Evolutionary conservation across 2,113 vertebrate genomes (phyloP).

Genomic region (Microtus pennsylvanicus): DNA sequence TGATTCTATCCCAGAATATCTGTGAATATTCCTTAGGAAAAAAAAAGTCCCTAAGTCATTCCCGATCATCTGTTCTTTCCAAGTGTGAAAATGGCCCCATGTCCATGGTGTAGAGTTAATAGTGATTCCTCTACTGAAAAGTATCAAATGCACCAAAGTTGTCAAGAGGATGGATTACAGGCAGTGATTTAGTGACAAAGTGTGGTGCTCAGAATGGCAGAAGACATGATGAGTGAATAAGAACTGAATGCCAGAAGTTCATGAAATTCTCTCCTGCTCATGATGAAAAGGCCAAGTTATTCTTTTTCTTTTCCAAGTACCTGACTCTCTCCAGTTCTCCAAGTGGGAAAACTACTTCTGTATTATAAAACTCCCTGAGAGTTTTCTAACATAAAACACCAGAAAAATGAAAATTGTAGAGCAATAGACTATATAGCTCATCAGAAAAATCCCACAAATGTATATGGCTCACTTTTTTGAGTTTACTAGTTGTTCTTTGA

Average conservation of each 20-base stretch:
- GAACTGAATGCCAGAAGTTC: not conserved
- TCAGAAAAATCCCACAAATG: conserved; percentile 21
- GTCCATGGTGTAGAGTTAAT: not conserved
- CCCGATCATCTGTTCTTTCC: not conserved
- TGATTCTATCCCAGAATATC: not conserved
- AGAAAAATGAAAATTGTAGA: not conserved
- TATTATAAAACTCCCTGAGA: conserved; percentile 19
- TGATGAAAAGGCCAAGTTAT: not conserved
- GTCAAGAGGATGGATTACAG: conserved; percentile 23
- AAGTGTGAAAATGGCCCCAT: not conserved
- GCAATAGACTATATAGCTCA: not conserved
- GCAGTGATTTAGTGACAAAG: conserved; percentile 40
- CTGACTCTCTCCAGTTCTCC: not conserved
- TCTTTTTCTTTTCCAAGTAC: not conserved
- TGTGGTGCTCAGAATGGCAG: not conserved
- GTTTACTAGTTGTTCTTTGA: not conserved
- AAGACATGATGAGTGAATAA: not conserved
- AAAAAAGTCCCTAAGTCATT: not conserved
- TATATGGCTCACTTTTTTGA: not conserved
- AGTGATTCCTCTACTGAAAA: conserved; percentile 38
- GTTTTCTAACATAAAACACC: not conserved
- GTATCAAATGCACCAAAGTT: not conserved
- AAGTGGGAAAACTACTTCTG: conserved; percentile 1
- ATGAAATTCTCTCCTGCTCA: conserved; percentile 31
- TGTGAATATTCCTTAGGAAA: not conserved